Evolutionary conservation across 2,888 invertebrate genomes (phyloP), one percentile per base, ranked within the genome.

Genomic region (Macrophya annulata): DNA sequence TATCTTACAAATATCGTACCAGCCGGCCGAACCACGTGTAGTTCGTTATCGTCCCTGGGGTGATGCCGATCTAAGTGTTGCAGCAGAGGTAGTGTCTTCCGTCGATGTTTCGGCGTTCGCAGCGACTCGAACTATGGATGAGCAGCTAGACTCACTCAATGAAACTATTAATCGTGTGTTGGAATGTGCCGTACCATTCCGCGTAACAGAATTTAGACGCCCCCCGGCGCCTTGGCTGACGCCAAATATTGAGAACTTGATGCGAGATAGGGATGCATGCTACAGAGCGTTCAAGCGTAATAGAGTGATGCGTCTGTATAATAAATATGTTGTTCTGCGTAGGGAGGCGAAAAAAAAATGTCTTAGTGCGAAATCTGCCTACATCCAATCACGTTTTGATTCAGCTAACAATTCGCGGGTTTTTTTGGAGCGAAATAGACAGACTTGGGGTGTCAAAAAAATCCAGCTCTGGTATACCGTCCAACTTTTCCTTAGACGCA

Each of bases 401-500:
- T 2, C 12, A 6, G 45, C 48, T 21, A 48, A 3, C 4, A 21
- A 12, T 48, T n/a, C 76, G 25, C n/a, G 51, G 17, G 9, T 5
- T 9, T 76, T 76, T 76, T 25, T 76, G 48, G 48, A 45, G 25
- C 2, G 76, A 76, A 15, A 48, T 76, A 21, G 51, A 45, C 12
- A 45, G 21, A 6, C 48, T 76, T 4, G 48, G 48, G 3, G 0
- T 76, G 4, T 15, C 48, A 8, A 21, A 25, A 21, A 45, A 48
- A 21, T 9, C 37, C 21, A 1, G 8, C 8, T 10, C 3, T n/a
- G 25, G 4, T 10, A 8, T 76, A 9, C 21, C 37, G 21, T 6
- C 12, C 9, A 21, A 25, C n/a, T 8, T 51, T 17, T 76, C 37
- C 9, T 5, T 10, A 3, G 48, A 48, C 21, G 25, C 40, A 10